Conservation (phyloP, 2,113 vertebrate genomes). For the Istiophorus platypterus region DNA sequence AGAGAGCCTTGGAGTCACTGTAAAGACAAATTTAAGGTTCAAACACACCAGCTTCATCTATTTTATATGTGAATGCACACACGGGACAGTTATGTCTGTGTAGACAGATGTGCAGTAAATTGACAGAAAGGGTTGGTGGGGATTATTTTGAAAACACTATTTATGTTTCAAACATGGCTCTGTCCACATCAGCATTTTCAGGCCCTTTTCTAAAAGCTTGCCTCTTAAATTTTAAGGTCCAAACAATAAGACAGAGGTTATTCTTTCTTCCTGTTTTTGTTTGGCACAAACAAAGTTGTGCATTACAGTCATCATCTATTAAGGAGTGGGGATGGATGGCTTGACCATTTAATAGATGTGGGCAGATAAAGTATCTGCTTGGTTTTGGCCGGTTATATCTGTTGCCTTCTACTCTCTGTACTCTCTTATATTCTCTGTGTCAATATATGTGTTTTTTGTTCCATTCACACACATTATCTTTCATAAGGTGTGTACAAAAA, state of each 20-base stretch:
- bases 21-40: constrained; percentile 20
- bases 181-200: background rate
- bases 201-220: background rate
- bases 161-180: background rate
- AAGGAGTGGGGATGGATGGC: background rate
- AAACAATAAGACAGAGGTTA: background rate
- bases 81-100: background rate
- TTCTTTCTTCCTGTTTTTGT: constrained; percentile 2
- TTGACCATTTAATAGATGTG: background rate
- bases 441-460: background rate
- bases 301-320: background rate
- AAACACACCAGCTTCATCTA: background rate
- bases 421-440: background rate
- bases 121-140: too few relatives aligned
- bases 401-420: background rate
- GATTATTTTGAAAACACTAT: background rate
- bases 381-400: background rate
- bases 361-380: background rate
- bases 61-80: background rate
- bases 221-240: background rate
- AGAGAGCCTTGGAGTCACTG: constrained; percentile 5
- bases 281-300: background rate
- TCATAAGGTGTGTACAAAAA: background rate
- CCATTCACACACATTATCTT: background rate
- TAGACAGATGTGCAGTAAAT: background rate